phyloP scores from a whole-genome alignment of 2,888 invertebrate species.

The Molorchus minor region DNA sequence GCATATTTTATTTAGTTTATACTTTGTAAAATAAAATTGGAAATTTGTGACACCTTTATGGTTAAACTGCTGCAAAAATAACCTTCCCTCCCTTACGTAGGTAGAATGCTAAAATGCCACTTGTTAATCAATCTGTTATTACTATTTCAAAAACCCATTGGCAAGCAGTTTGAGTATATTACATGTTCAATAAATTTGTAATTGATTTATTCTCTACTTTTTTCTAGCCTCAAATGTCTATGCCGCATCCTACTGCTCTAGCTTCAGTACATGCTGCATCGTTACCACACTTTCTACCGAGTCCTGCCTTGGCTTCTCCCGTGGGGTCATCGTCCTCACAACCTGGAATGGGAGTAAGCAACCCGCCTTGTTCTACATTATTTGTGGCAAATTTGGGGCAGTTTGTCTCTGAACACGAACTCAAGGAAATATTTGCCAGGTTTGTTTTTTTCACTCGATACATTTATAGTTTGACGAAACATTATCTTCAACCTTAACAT shows the following conservation, averaged over 20 bases:
- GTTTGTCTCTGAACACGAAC: constrained; percentile 97
- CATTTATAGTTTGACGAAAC: too few species aligned
- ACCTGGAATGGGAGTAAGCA: constrained; percentile 74
- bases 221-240: constrained; percentile 67
- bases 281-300: constrained; percentile 88
- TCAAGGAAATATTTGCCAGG: constrained; percentile 98
- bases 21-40: too few species aligned
- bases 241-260: constrained; percentile 72
- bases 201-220: background rate
- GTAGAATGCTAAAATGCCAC: too few species aligned
- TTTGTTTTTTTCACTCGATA: too few species aligned
- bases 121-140: too few species aligned
- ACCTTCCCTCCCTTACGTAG: too few species aligned
- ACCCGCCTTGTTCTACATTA: constrained; percentile 95
- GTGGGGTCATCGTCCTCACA: constrained; percentile 80
- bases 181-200: too few species aligned
- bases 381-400: constrained; percentile 99
- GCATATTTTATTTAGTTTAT: too few species aligned
- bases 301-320: constrained; percentile 92
- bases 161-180: too few species aligned
- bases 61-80: too few species aligned
- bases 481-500: constrained; percentile 18
- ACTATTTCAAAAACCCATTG: too few species aligned
- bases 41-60: too few species aligned
- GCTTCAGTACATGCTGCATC: constrained; percentile 78